Evolutionary conservation across 2,888 invertebrate genomes (phyloP).

Genomic region (Geotrupes spiniger): DNA sequence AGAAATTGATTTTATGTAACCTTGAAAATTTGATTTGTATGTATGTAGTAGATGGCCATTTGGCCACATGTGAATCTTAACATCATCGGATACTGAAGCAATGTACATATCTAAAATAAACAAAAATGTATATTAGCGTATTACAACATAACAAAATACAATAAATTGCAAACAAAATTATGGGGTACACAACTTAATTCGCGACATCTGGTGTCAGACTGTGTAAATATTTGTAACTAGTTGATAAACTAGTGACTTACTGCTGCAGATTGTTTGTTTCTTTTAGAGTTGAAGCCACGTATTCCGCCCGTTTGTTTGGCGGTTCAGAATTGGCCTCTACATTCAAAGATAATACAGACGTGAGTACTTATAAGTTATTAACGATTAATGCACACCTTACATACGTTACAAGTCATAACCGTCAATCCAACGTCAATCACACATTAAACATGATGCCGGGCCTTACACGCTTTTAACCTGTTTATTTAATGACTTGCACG

Average conservation of each 20-base stretch:
- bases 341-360: too few species aligned
- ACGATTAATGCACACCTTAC: too few species aligned
- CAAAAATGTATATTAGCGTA: neutral
- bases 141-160: neutral
- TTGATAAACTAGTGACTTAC: too few species aligned
- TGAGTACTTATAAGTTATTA: too few species aligned
- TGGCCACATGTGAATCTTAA: conserved; percentile 56
- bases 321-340: too few species aligned
- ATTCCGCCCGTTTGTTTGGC: too few species aligned
- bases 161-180: neutral
- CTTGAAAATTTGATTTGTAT: conserved; percentile 43
- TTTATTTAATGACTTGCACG: neutral
- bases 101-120: conserved; percentile 51
- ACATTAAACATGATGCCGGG: neutral
- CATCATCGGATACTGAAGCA: conserved; percentile 56
- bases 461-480: neutral
- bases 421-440: neutral
- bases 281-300: too few species aligned
- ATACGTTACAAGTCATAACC: neutral
- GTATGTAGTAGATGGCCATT: conserved; percentile 56
- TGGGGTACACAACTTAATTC: neutral
- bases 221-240: too few species aligned
- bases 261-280: too few species aligned
- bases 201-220: too few species aligned
- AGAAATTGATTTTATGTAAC: conserved; percentile 41